These are phyloP conservation scores for Carassius auratus DNA, from an alignment of 2,113 vertebrate genomes.

Conservation along the genomic window DNA sequence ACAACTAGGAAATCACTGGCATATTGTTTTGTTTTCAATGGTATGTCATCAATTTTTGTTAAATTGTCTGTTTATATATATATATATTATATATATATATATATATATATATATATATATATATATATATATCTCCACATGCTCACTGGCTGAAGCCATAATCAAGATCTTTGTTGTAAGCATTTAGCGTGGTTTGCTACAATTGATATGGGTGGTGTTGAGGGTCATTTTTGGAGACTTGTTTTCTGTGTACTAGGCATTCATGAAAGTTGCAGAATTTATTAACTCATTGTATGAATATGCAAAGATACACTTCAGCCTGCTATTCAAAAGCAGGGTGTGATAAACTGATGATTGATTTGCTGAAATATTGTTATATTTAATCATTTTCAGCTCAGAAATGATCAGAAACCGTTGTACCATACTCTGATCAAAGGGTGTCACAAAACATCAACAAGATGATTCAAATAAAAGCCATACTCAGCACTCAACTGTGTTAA, in stretches of 20 bases:
- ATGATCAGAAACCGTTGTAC: slow-evolving; percentile 25
- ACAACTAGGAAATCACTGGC: slow-evolving; percentile 64
- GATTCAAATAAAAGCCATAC: slow-evolving; percentile 55
- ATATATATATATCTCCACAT: slow-evolving; percentile 59
- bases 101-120: no score
- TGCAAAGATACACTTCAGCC: slow-evolving; percentile 18
- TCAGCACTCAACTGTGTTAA: slow-evolving; percentile 36
- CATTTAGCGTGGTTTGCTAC: neutral
- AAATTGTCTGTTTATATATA: slow-evolving; percentile 51
- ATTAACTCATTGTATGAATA: slow-evolving; percentile 23
- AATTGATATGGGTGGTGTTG: neutral
- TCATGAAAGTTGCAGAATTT: slow-evolving; percentile 1
- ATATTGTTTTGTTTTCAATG: slow-evolving; percentile 41
- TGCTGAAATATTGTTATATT: neutral
- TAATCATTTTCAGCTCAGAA: neutral
- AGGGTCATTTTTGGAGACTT: neutral
- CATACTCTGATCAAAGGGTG: slow-evolving; percentile 24
- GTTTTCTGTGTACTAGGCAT: slow-evolving; percentile 4
- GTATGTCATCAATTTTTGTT: slow-evolving; percentile 44
- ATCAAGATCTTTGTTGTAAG: slow-evolving; percentile 29
- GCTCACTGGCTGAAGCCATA: slow-evolving; percentile 57
- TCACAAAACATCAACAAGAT: slow-evolving; percentile 37
- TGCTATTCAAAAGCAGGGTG: neutral
- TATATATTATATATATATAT: neutral
- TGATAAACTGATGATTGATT: neutral